These are phyloP conservation scores for Cephus rjabovi DNA, from an alignment of 2,888 invertebrate genomes.

Conservation along the genomic window DNA sequence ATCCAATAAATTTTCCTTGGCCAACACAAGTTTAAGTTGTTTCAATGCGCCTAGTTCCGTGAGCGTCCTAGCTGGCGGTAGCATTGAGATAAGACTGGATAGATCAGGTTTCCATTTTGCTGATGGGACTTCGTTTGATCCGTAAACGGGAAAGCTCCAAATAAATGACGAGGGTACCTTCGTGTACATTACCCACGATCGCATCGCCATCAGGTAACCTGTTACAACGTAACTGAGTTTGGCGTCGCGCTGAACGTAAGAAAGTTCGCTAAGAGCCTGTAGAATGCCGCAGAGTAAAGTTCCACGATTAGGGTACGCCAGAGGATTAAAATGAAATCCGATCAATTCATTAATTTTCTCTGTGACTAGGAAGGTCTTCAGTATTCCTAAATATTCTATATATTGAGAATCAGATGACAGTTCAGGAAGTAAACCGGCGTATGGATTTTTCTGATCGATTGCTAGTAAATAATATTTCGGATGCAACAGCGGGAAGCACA, in stretches of 20 bases:
- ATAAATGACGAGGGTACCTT: conserved; percentile 22
- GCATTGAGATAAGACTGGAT: conserved; percentile 22
- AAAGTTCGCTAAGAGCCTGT: conserved; percentile 16
- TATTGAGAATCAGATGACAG: neutral
- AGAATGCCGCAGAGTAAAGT: conserved; percentile 29
- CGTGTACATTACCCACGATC: conserved; percentile 16
- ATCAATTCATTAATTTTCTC: conserved; percentile 18
- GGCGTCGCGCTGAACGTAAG: conserved; percentile 12
- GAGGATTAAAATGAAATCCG: conserved; percentile 27
- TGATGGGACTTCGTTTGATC: conserved; percentile 26
- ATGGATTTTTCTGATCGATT: conserved; percentile 30
- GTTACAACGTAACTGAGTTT: conserved; percentile 16
- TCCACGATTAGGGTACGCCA: conserved; percentile 30
- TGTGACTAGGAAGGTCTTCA: conserved; percentile 19
- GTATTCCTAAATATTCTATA: neutral
- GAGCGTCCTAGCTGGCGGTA: conserved; percentile 15
- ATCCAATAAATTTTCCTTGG: conserved; percentile 20
- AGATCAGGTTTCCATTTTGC: conserved; percentile 30
- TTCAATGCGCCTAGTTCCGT: conserved; percentile 8
- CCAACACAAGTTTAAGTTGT: conserved; percentile 20
- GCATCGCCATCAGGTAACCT: conserved; percentile 24
- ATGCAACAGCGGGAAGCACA: conserved; percentile 30
- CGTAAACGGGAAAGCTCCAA: conserved; percentile 21
- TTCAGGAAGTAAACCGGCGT: conserved; percentile 28
- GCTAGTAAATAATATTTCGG: conserved; percentile 30